Conservation (phyloP, 2,888 invertebrate genomes). For the Drosophila barbarae region DNA sequence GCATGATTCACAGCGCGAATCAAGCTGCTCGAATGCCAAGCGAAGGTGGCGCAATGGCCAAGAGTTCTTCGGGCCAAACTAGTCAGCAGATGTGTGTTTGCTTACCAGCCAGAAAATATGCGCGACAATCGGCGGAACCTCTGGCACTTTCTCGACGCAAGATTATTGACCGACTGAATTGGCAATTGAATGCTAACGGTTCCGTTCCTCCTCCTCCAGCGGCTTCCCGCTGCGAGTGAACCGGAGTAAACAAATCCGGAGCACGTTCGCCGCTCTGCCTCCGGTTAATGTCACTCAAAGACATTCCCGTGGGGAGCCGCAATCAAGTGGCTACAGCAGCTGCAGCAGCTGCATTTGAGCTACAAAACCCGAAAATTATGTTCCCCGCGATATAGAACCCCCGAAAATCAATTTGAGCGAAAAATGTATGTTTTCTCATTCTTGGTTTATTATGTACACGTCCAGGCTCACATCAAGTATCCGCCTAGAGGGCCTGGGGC, state of each 20-base stretch:
- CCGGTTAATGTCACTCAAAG: slow-evolving; percentile 26
- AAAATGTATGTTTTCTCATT: slow-evolving; percentile 8
- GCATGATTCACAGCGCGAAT: slow-evolving; percentile 19
- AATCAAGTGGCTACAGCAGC: slow-evolving; percentile 33
- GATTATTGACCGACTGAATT: slow-evolving; percentile 37
- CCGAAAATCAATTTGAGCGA: not conserved
- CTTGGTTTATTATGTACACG: slow-evolving; percentile 28
- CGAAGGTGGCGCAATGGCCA: slow-evolving; percentile 29
- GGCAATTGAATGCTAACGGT: slow-evolving; percentile 29
- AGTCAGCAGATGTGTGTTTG: slow-evolving; percentile 35
- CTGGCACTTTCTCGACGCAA: slow-evolving; percentile 23
- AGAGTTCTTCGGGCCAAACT: slow-evolving; percentile 32
- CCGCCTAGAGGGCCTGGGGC: slow-evolving; percentile 4
- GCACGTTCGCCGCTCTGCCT: slow-evolving; percentile 24
- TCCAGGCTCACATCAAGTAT: slow-evolving; percentile 30
- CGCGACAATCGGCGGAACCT: slow-evolving; percentile 24
- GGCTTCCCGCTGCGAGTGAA: slow-evolving; percentile 17
- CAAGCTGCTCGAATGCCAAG: slow-evolving; percentile 34
- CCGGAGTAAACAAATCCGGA: slow-evolving; percentile 31
- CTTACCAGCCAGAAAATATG: slow-evolving; percentile 39
- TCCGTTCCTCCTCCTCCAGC: slow-evolving; percentile 5
- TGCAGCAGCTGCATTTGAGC: slow-evolving; percentile 38
- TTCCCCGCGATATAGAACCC: not conserved
- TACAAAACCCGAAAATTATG: slow-evolving; percentile 3
- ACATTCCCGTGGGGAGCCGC: slow-evolving; percentile 35